Percentiles rank a stretch among this genome's conserved stretches.
Conservation (phyloP, 2,888 invertebrate genomes). For the Augiades crinisus region DNA sequence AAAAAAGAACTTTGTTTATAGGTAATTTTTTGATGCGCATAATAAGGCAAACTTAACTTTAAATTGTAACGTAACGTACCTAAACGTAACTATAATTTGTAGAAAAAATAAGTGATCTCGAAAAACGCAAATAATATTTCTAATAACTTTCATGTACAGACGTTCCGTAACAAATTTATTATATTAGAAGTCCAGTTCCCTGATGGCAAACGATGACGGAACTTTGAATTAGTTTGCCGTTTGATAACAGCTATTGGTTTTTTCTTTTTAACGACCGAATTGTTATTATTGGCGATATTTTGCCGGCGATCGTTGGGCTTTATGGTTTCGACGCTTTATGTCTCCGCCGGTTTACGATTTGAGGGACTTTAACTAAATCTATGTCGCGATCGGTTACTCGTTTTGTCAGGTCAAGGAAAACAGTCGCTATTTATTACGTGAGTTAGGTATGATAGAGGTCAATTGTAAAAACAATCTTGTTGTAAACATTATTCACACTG, state of each 20-base stretch:
- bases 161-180: background rate
- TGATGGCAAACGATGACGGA: conserved; percentile 68
- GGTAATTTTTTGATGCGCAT: too few species aligned
- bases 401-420: background rate
- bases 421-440: background rate
- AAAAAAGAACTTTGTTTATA: too few species aligned
- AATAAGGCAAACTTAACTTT: too few species aligned
- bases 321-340: conserved; percentile 35
- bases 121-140: too few species aligned
- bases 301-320: conserved; percentile 47
- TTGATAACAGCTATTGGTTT: conserved; percentile 53
- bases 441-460: too few species aligned
- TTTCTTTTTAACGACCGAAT: conserved; percentile 53
- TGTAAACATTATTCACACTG: too few species aligned
- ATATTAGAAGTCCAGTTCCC: conserved; percentile 40
- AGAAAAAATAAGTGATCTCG: too few species aligned
- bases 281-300: conserved; percentile 56
- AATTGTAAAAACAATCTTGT: too few species aligned
- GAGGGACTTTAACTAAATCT: conserved; percentile 6
- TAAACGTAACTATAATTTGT: too few species aligned
- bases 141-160: background rate
- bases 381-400: background rate
- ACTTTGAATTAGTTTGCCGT: conserved; percentile 75
- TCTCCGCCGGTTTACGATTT: conserved; percentile 6
- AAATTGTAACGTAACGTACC: too few species aligned